These are phyloP conservation scores for Nudaria mundana DNA, from an alignment of 2,888 invertebrate species.

Conservation along the genomic window DNA sequence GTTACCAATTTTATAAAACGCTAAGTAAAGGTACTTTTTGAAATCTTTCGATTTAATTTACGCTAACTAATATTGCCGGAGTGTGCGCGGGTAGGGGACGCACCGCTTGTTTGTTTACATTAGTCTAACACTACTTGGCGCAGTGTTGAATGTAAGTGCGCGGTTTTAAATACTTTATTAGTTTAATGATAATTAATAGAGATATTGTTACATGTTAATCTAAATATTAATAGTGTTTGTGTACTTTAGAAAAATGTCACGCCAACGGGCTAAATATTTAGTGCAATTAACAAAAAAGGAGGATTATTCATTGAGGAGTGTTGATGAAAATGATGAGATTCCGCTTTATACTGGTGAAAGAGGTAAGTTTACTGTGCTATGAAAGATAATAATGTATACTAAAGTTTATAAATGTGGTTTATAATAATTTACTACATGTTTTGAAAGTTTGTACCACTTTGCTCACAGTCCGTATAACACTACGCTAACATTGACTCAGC, in stretches of 20 bases:
- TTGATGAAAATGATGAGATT: slow-evolving; percentile 7
- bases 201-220: neutral
- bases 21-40: slow-evolving; percentile 12
- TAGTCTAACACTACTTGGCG: slow-evolving; percentile 9
- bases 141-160: slow-evolving; percentile 1
- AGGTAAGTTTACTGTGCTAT: slow-evolving; percentile 6
- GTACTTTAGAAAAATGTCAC: slow-evolving; percentile 6
- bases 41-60: slow-evolving; percentile 10
- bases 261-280: slow-evolving; percentile 7
- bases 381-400: neutral
- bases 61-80: slow-evolving; percentile 4
- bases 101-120: slow-evolving; percentile 8
- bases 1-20: slow-evolving; percentile 9
- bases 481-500: too few species aligned
- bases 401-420: slow-evolving; percentile 5
- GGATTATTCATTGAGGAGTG: slow-evolving; percentile 11
- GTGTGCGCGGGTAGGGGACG: slow-evolving; percentile 5
- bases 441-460: too few species aligned
- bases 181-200: too few species aligned
- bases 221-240: neutral
- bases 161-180: slow-evolving; percentile 1
- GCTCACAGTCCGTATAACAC: too few species aligned
- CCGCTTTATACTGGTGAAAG: slow-evolving; percentile 10
- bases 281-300: slow-evolving; percentile 6
- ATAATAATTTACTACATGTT: neutral